A percentile compares a stretch with the other conserved stretches of the same genome.
Conservation (phyloP, 2,113 vertebrate species). For the Neolamprologus longior region DNA sequence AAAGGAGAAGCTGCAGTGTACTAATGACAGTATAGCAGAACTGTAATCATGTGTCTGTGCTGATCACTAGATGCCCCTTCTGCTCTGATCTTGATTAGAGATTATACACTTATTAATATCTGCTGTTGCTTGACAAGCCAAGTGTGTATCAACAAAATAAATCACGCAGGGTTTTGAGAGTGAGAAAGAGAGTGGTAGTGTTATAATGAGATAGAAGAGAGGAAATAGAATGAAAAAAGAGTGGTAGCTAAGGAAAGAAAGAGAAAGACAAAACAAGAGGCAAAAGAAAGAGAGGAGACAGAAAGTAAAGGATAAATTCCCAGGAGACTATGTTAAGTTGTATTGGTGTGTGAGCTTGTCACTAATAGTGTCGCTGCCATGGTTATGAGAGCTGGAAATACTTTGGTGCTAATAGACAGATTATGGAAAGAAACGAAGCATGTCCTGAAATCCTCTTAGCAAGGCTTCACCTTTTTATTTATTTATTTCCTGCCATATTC, state of each 20-base stretch:
- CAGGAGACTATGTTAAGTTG: slow-evolving; percentile 57
- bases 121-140: slow-evolving; percentile 30
- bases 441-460: slow-evolving; percentile 76
- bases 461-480: slow-evolving; percentile 63
- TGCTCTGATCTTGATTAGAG: slow-evolving; percentile 37
- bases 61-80: slow-evolving; percentile 28
- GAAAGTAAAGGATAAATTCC: slow-evolving; percentile 53
- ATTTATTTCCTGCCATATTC: slow-evolving; percentile 59
- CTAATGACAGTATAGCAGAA: slow-evolving; percentile 27
- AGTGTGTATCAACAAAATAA: slow-evolving; percentile 20
- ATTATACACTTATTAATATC: slow-evolving; percentile 58
- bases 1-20: not conserved
- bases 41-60: slow-evolving; percentile 38
- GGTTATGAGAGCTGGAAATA: slow-evolving; percentile 73
- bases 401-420: slow-evolving; percentile 78
- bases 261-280: not conserved
- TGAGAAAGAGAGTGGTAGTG: not conserved
- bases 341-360: slow-evolving; percentile 65
- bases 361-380: slow-evolving; percentile 71
- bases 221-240: not conserved
- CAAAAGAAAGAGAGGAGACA: not conserved
- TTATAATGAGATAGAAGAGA: not conserved
- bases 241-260: not conserved
- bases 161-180: not conserved
- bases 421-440: slow-evolving; percentile 76